These are phyloP conservation scores for Xiphophorus couchianus DNA, from an alignment of 2,113 vertebrate genomes.

Conservation along the genomic window DNA sequence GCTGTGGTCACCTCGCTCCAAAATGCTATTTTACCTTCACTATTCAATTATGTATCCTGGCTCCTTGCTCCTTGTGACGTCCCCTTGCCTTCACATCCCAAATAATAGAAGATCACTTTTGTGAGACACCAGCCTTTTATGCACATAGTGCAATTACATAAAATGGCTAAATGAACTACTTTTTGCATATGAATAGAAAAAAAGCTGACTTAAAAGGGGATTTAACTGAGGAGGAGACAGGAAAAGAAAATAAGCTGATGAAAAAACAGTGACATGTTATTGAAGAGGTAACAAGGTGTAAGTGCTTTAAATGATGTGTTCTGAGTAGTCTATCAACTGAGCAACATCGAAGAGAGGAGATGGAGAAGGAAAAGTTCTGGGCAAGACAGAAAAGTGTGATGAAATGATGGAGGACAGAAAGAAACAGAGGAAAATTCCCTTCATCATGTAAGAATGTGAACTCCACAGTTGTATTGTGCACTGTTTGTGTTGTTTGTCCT, in stretches of 20 bases:
- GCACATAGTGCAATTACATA: constrained; percentile 18
- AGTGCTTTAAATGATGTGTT: constrained; percentile 52
- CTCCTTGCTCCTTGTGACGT: constrained; percentile 35
- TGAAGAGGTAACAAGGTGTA: constrained; percentile 2
- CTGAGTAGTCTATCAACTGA: constrained; percentile 72
- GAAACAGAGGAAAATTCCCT: constrained; percentile 70
- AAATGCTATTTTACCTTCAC: constrained; percentile 33
- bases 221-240: constrained; percentile 45
- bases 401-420: constrained; percentile 55
- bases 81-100: constrained; percentile 5
- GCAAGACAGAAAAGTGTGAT: constrained; percentile 72
- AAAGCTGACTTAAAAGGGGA: constrained; percentile 25
- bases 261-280: constrained; percentile 18
- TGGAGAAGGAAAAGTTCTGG: constrained; percentile 71
- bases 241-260: constrained; percentile 29
- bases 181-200: not conserved
- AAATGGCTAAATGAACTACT: constrained; percentile 21
- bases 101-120: constrained; percentile 16
- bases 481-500: constrained; percentile 43
- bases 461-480: constrained; percentile 49
- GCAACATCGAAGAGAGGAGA: constrained; percentile 70
- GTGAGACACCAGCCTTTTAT: constrained; percentile 14
- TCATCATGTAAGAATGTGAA: constrained; percentile 81
- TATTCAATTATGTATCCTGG: constrained; percentile 51
- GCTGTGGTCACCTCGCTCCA: constrained; percentile 8